A percentile compares a stretch with the other conserved stretches of the same genome.
Conservation (phyloP, 2,888 invertebrate species). For the Chrysomela aeneicollis region DNA sequence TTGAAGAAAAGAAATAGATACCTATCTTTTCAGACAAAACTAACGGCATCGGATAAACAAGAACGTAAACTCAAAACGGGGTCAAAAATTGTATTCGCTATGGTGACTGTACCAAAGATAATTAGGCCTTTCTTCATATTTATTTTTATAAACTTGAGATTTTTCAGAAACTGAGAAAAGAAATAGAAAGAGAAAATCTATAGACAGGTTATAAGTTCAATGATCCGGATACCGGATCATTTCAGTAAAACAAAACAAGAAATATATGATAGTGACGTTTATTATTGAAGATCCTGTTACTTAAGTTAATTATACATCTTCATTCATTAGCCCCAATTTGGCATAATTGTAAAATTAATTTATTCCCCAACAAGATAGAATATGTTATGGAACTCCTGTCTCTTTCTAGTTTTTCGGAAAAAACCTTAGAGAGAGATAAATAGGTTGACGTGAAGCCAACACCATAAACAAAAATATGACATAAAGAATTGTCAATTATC, state of each 20-base stretch:
- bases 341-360: conserved; percentile 11
- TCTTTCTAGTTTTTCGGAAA: conserved; percentile 50
- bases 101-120: conserved; percentile 52
- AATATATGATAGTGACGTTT: background rate
- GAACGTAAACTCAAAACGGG: conserved; percentile 60
- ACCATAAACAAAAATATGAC: background rate
- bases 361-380: conserved; percentile 18
- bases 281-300: conserved; percentile 12
- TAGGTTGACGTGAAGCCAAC: conserved; percentile 26
- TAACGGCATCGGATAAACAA: conserved; percentile 57
- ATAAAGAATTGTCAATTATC: background rate
- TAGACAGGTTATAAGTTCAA: conserved; percentile 54
- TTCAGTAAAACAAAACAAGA: conserved; percentile 27
- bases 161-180: conserved; percentile 58
- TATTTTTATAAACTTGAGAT: conserved; percentile 61
- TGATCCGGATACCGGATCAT: conserved; percentile 47
- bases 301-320: conserved; percentile 24
- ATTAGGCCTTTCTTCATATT: conserved; percentile 62
- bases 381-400: conserved; percentile 38
- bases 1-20: conserved; percentile 41
- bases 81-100: conserved; percentile 59
- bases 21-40: conserved; percentile 53
- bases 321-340: conserved; percentile 22
- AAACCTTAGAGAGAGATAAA: conserved; percentile 49
- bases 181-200: conserved; percentile 54